Percentiles rank a stretch among this genome's conserved stretches.
phyloP scores from a whole-genome alignment of 2,888 invertebrate species.

The Thereva unica region DNA sequence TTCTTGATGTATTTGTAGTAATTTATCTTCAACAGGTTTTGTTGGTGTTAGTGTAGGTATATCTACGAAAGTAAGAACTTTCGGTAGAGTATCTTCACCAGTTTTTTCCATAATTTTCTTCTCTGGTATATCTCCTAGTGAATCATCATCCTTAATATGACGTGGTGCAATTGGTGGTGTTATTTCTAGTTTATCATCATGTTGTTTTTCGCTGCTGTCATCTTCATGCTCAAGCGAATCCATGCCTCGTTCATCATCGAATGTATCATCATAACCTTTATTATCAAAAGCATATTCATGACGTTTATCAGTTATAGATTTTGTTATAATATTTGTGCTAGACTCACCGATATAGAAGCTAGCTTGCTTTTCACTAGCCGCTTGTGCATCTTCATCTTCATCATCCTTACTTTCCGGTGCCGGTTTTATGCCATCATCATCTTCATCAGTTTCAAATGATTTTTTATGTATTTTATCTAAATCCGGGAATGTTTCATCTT shows the following conservation, averaged over 20 bases:
- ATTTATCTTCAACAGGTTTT: no score
- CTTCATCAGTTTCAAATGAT: background rate
- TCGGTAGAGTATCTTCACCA: background rate
- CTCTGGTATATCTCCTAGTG: slow-evolving; percentile 1
- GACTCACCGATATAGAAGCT: slow-evolving; percentile 59
- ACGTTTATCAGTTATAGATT: slow-evolving; percentile 48
- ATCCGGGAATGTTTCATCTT: slow-evolving; percentile 31
- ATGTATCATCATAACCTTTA: slow-evolving; percentile 39
- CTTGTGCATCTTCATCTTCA: no score
- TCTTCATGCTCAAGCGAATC: background rate
- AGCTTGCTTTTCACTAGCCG: slow-evolving; percentile 43
- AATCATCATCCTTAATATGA: background rate
- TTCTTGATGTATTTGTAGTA: no score
- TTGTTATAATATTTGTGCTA: slow-evolving; percentile 55
- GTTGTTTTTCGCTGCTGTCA: background rate
- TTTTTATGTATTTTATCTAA: slow-evolving; percentile 10
- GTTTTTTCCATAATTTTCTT: background rate
- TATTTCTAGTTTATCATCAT: no score
- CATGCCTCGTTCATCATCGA: slow-evolving; percentile 29
- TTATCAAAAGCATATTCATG: slow-evolving; percentile 42
- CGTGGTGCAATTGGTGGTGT: background rate
- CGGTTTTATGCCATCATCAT: background rate
- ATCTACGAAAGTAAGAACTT: background rate
- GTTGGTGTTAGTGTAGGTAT: background rate
- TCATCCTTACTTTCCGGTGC: slow-evolving; percentile 48